A percentile compares a stretch with the other conserved stretches of the same genome.
phyloP scores from a whole-genome alignment of 37 sponge, comb jelly and placozoan species.

The Aphrocallistes beatrix region DNA sequence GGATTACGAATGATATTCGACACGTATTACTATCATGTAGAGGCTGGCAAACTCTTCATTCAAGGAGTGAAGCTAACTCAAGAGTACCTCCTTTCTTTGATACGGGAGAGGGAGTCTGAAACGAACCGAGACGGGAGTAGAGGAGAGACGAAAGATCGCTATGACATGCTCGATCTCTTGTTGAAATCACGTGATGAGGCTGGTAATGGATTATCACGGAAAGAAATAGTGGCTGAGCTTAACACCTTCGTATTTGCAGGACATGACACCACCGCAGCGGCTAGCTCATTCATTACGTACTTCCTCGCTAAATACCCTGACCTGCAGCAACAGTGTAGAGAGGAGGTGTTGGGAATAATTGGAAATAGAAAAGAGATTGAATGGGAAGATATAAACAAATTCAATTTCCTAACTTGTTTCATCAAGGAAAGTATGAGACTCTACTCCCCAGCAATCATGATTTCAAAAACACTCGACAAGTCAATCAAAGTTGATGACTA shows the following conservation, averaged over 20 bases:
- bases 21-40: background rate
- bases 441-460: background rate
- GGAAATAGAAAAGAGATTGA: background rate
- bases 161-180: background rate
- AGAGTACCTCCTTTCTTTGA: background rate
- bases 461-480: background rate
- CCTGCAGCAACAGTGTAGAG: background rate
- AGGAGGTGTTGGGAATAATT: background rate
- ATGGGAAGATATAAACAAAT: background rate
- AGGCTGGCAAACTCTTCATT: background rate
- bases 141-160: background rate
- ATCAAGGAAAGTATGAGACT: background rate
- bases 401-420: background rate
- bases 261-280: background rate
- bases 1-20: background rate
- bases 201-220: background rate
- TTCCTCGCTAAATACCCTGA: background rate
- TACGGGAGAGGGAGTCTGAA: background rate
- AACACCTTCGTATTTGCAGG: constrained; percentile 15
- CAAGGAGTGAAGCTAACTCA: background rate
- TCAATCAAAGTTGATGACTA: background rate
- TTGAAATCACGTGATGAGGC: background rate
- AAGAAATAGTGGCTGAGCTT: background rate
- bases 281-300: background rate
- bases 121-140: background rate